Evolutionary conservation across 2,113 vertebrate genomes (phyloP).

Genomic region (Copsychus sechellarum): DNA sequence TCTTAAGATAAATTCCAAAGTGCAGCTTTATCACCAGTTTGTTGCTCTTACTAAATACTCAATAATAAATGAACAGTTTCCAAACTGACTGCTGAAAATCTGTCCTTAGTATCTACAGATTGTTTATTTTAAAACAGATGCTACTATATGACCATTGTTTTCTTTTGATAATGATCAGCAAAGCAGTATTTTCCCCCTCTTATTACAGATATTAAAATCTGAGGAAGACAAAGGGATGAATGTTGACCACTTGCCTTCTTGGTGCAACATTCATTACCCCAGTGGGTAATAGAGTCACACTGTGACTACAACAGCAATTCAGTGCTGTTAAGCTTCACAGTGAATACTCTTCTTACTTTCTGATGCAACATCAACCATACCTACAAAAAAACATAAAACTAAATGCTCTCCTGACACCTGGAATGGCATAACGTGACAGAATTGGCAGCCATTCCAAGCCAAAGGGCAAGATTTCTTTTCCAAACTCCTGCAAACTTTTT

Average conservation of each 20-base stretch:
- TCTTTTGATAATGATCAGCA: neutral
- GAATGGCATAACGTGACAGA: neutral
- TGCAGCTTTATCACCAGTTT: neutral
- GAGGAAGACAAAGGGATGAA: constrained; percentile 50
- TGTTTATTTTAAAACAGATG: neutral
- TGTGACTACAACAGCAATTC: neutral
- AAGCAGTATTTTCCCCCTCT: neutral
- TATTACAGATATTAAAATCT: neutral
- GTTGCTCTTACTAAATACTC: neutral
- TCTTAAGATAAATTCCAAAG: constrained; percentile 4
- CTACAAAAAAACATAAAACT: neutral
- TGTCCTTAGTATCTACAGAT: neutral
- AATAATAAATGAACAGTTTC: neutral
- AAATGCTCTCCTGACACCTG: neutral
- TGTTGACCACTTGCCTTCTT: constrained; percentile 48
- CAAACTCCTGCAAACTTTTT: neutral
- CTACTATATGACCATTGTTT: neutral
- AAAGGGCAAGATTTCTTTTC: constrained; percentile 12
- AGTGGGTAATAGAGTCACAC: neutral
- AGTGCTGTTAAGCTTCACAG: neutral
- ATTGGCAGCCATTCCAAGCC: neutral
- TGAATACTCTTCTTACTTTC: neutral
- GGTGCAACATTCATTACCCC: constrained; percentile 23
- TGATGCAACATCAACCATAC: neutral
- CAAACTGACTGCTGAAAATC: neutral